Evolutionary conservation across 2,797 vertebrate genomes (phyloP).

Genomic region (Leptatherina wallacei): DNA sequence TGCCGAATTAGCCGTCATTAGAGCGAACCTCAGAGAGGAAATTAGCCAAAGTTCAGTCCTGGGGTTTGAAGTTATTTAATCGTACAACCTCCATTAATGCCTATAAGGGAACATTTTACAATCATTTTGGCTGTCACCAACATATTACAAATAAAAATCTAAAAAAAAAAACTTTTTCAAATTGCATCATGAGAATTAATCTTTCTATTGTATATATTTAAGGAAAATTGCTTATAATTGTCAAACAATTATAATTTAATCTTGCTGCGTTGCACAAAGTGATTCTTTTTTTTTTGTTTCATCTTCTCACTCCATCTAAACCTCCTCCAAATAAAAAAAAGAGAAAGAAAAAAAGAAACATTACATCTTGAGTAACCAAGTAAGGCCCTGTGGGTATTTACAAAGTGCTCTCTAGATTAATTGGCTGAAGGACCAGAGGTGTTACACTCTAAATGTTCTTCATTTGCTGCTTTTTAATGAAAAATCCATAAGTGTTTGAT

Average conservation of each 20-base stretch:
- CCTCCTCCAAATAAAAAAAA: neutral
- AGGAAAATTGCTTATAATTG: no score
- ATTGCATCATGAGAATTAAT: neutral
- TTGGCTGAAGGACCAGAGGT: constrained; percentile 33
- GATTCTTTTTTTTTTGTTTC: no score
- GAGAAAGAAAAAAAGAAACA: neutral
- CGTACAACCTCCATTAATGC: neutral
- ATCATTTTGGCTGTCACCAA: neutral
- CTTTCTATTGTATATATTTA: neutral
- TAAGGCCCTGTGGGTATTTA: constrained; percentile 25
- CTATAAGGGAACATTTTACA: neutral
- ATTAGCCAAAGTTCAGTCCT: no score
- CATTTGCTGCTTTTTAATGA: constrained; percentile 50
- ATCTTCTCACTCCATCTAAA: no score
- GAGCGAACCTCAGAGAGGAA: no score
- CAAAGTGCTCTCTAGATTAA: constrained; percentile 28
- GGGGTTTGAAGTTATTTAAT: constrained; percentile 4
- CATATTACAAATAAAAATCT: neutral
- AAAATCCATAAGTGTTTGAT: constrained; percentile 65
- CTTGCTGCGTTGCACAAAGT: no score
- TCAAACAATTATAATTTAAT: no score
- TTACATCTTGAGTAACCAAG: neutral
- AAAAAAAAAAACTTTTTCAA: neutral
- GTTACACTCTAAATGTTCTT: constrained; percentile 39
- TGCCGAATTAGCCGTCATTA: no score